Evolutionary conservation across 2,113 vertebrate species (phyloP).

Genomic region (Martes martes): DNA sequence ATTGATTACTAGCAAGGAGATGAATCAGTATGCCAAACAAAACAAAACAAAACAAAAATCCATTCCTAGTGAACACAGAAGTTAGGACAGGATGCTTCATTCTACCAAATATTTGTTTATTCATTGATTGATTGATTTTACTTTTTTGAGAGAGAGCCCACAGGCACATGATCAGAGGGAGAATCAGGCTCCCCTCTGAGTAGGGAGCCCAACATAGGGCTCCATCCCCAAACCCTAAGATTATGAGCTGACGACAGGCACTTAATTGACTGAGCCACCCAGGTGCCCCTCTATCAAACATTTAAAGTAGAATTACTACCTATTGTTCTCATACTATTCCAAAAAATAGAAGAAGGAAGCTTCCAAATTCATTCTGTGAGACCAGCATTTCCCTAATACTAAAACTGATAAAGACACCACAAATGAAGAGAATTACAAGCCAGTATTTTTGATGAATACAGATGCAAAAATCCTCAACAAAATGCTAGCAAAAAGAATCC

Average conservation of each 20-base stretch:
- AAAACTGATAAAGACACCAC: not conserved
- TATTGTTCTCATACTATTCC: not conserved
- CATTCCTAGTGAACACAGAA: not conserved
- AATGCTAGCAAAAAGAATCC: not conserved
- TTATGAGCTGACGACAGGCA: not conserved
- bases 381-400: not conserved
- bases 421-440: not conserved
- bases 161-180: not conserved
- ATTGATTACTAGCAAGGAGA: not conserved
- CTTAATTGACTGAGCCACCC: not conserved
- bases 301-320: not conserved
- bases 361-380: not conserved
- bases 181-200: not conserved
- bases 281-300: not conserved
- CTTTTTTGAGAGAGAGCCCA: not conserved
- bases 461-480: not conserved
- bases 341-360: not conserved
- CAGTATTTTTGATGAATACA: not conserved
- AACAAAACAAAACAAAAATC: no score
- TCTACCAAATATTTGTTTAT: not conserved
- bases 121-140: not conserved
- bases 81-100: not conserved
- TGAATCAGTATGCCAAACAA: not conserved
- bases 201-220: not conserved
- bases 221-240: not conserved